Evolutionary conservation across 2,113 vertebrate genomes (phyloP).

Genomic region (Saguinus imperator): DNA sequence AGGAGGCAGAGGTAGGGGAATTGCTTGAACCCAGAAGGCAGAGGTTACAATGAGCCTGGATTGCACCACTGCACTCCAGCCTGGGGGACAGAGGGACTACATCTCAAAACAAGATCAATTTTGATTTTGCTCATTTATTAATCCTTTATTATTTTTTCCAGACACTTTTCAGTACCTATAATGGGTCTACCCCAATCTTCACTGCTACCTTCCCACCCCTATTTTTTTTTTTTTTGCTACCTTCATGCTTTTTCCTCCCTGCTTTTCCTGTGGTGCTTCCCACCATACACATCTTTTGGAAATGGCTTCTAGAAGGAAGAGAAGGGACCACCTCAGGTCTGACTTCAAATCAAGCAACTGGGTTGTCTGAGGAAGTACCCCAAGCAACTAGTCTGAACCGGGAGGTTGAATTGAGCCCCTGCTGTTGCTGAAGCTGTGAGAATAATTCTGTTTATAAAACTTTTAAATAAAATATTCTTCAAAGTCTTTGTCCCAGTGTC

Average conservation of each 20-base stretch:
- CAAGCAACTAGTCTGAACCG: background rate
- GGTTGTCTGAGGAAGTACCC: background rate
- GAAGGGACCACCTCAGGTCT: background rate
- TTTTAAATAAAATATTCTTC: constrained; percentile 54
- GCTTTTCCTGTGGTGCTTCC: background rate
- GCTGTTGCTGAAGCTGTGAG: background rate
- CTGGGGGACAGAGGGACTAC: no score
- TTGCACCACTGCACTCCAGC: no score
- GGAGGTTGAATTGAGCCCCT: constrained; percentile 5
- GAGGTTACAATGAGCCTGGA: no score
- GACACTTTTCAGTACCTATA: constrained; percentile 35
- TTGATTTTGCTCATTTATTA: constrained; percentile 4
- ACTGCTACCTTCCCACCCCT: background rate
- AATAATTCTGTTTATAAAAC: constrained; percentile 48
- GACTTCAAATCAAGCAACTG: background rate
- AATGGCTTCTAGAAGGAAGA: constrained; percentile 16
- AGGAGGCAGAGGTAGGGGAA: no score
- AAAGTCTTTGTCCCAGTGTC: constrained; percentile 3
- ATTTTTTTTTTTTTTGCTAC: background rate
- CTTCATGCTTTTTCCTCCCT: background rate
- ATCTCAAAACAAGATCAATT: no score
- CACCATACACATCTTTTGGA: background rate
- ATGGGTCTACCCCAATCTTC: background rate
- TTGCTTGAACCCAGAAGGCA: no score
- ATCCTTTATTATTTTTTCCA: background rate